Evolutionary conservation across 2,888 invertebrate species (phyloP), one percentile per base, ranked within the genome.

Genomic region (Oeneis ivallda): DNA sequence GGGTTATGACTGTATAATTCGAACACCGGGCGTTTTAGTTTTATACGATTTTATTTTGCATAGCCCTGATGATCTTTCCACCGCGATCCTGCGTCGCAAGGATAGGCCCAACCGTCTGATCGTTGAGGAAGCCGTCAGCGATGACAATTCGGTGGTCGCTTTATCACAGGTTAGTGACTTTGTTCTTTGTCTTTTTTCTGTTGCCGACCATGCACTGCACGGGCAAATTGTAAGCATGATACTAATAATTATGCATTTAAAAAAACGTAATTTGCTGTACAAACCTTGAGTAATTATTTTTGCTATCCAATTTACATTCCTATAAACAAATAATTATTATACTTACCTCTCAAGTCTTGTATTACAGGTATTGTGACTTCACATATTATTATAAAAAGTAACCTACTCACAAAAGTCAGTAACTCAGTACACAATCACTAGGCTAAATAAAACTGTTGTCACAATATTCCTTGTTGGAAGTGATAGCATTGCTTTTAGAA

Each of bases 121-220:
- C 80, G 99, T 99, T 19, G 99, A 99, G 84, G 99, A 99, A 89
- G 98, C 99, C 41, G 95, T 97, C 77, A 99, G 98, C 87, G 99
- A 99, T 94, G 99, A 99, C 89, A 99, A 99, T 87, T 99, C 99
- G 0, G 99, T 99, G 71, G 98, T 99, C 70, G 96, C 98, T 37
- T 92, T 99, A 71, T 98, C 99, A 74, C 99, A 99, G 94, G 97
- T 96, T 82, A 83, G 81, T 47, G 47, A 47, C 43, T 17, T 8
- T 15, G 47, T 78, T 26, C 68, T 68, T 65, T 69, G 69, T 69
- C 52, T 62, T 61, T 68, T 69, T 66, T 65, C 45, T 5, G 19
- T 17, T 39, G 17, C 19, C 11, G 13, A 56, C 13, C 19, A 4
- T 50, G 19, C 49, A 11, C 17, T 26, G 49, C 26, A 19, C 19